Evolutionary conservation across 2,797 vertebrate genomes (phyloP).

Genomic region (Amphiprion clarkii): DNA sequence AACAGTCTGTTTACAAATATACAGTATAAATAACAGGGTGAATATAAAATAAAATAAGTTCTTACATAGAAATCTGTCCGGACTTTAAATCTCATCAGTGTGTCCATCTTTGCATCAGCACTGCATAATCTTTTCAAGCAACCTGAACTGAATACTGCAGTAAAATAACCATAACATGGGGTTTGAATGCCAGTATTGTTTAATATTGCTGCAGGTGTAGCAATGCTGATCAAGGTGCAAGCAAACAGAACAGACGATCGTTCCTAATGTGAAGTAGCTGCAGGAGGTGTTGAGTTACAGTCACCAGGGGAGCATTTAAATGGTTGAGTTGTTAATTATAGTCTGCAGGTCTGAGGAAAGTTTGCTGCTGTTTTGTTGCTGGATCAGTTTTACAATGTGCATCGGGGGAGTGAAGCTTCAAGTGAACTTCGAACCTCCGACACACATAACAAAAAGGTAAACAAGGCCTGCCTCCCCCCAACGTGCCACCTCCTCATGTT

Average conservation of each 20-base stretch:
- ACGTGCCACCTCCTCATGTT: not conserved
- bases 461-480: not conserved
- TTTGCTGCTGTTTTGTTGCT: not conserved
- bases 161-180: not conserved
- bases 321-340: not conserved
- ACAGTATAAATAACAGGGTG: too few relatives aligned
- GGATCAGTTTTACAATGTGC: not conserved
- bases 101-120: not conserved
- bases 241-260: not conserved
- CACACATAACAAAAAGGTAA: conserved; percentile 6
- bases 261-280: not conserved
- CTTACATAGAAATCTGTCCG: too few relatives aligned
- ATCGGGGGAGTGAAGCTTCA: too few relatives aligned
- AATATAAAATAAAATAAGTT: too few relatives aligned
- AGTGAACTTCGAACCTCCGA: conserved; percentile 22
- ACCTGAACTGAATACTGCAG: not conserved
- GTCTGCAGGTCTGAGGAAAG: not conserved
- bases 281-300: not conserved
- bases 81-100: not conserved
- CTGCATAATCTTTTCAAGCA: not conserved
- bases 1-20: too few relatives aligned
- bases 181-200: not conserved
- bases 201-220: not conserved
- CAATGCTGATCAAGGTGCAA: not conserved
- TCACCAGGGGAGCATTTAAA: not conserved